Evolutionary conservation across 2,888 invertebrate genomes (phyloP).

Genomic region (Campoplex nolae): DNA sequence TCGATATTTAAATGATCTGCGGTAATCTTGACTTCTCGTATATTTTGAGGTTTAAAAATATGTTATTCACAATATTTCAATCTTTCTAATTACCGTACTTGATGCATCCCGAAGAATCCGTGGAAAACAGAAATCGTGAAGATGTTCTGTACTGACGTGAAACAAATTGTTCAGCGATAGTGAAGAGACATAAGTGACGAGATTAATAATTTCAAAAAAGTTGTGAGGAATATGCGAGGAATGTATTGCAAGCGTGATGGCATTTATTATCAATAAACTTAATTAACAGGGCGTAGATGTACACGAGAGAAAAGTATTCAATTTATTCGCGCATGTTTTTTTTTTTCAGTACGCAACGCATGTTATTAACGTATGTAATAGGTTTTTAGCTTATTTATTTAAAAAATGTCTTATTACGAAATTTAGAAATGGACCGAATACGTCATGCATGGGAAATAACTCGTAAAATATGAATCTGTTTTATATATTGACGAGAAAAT

Average conservation of each 20-base stretch:
- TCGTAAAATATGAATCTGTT: constrained; percentile 13
- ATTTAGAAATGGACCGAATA: constrained; percentile 78
- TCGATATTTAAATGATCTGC: too few relatives aligned
- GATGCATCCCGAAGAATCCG: constrained; percentile 39
- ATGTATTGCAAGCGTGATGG: constrained; percentile 84
- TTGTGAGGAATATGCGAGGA: constrained; percentile 68
- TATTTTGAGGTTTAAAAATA: neutral
- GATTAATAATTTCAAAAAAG: constrained; percentile 37
- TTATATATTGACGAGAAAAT: constrained; percentile 18
- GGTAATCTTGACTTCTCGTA: neutral
- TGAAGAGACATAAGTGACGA: neutral
- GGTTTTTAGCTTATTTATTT: constrained; percentile 80
- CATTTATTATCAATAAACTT: constrained; percentile 85
- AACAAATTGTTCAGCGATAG: constrained; percentile 8
- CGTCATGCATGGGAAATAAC: constrained; percentile 34
- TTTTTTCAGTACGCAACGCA: constrained; percentile 77
- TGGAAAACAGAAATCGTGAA: neutral
- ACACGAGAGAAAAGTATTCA: constrained; percentile 83
- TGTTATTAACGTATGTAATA: constrained; percentile 79
- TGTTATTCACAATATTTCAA: neutral
- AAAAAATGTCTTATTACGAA: constrained; percentile 73
- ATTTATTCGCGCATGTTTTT: constrained; percentile 80
- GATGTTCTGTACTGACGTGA: constrained; percentile 23
- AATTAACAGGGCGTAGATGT: constrained; percentile 84
- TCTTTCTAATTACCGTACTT: constrained; percentile 47